These are phyloP conservation scores for Entomobrya multifasciata DNA, from an alignment of 2,888 invertebrate genomes.

Conservation along the genomic window DNA sequence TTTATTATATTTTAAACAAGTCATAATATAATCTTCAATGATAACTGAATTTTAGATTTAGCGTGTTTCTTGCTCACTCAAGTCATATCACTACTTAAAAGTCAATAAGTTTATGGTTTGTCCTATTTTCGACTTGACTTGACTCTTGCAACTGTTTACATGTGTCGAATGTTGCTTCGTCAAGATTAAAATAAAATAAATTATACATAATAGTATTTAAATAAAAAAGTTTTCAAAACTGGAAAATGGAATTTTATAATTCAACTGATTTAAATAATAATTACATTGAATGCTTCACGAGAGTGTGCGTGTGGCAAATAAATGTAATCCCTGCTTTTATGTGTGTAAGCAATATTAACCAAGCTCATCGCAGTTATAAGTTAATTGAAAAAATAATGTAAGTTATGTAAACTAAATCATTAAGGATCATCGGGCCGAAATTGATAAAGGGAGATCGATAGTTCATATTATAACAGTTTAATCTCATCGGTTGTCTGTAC, in stretches of 20 bases:
- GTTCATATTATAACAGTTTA: constrained; percentile 69
- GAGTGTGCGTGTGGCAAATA: constrained; percentile 26
- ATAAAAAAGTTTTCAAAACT: neutral
- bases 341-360: neutral
- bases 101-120: too few relatives aligned
- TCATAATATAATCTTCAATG: too few relatives aligned
- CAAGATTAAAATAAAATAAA: too few relatives aligned
- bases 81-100: too few relatives aligned
- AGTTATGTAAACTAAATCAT: constrained; percentile 41
- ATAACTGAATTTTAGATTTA: too few relatives aligned
- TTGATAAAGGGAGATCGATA: constrained; percentile 58
- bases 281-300: neutral
- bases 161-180: too few relatives aligned
- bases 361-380: constrained; percentile 31
- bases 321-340: constrained; percentile 11
- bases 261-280: constrained; percentile 37
- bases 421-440: constrained; percentile 41
- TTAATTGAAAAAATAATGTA: constrained; percentile 54
- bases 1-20: too few relatives aligned
- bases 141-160: too few relatives aligned
- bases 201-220: too few relatives aligned
- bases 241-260: constrained; percentile 20
- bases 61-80: too few relatives aligned
- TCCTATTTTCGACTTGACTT: too few relatives aligned
- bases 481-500: constrained; percentile 55